Evolutionary conservation across 2,113 vertebrate genomes (phyloP).

Genomic region (Crocuta crocuta): DNA sequence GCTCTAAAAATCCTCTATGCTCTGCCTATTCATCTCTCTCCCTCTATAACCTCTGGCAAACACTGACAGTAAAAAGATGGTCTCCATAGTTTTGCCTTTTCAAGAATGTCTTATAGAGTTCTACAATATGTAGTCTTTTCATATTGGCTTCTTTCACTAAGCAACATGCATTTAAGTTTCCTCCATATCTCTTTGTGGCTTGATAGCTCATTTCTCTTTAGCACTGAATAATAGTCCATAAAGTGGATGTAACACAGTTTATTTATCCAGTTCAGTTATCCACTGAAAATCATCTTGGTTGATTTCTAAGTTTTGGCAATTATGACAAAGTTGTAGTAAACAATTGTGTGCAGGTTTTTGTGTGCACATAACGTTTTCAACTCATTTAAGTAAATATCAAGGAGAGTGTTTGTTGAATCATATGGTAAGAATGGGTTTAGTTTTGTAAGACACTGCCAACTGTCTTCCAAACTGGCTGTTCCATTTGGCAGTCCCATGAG

Average conservation of each 20-base stretch:
- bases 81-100: constrained; percentile 31
- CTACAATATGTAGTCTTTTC: background rate
- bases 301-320: background rate
- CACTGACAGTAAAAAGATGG: background rate
- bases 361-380: background rate
- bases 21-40: background rate
- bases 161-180: background rate
- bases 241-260: background rate
- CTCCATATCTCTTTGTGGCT: background rate
- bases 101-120: background rate
- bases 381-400: background rate
- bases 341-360: background rate
- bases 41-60: background rate
- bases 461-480: background rate
- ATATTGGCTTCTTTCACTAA: background rate
- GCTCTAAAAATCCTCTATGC: background rate
- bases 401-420: background rate
- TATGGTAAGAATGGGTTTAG: background rate
- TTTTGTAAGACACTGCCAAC: background rate
- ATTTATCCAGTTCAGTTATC: background rate
- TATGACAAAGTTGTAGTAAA: background rate
- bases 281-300: background rate
- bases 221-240: background rate
- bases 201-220: constrained; percentile 25
- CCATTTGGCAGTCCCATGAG: background rate